phyloP scores from a whole-genome alignment of 1,140 invertebrate species.

The Phthorimaea operculella region DNA sequence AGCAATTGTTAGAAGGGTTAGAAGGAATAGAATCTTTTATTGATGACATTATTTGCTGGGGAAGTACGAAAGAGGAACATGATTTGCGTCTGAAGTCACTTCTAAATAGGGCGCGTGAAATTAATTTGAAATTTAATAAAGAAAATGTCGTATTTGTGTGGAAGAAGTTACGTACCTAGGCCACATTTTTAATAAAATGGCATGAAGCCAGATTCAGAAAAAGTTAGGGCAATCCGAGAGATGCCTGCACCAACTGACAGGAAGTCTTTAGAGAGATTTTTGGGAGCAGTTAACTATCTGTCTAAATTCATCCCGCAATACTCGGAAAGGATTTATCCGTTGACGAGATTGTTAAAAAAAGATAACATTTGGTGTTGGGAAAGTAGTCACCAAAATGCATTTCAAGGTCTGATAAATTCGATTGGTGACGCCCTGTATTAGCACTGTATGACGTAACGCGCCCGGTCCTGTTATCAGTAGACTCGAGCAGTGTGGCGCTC shows the following conservation, averaged over 20 bases:
- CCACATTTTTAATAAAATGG: constrained; percentile 9
- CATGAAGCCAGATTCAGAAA: constrained; percentile 6
- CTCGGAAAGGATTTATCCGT: constrained; percentile 20
- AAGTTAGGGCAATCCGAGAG: constrained; percentile 8
- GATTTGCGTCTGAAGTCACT: constrained; percentile 21
- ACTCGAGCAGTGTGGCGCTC: constrained; percentile 8
- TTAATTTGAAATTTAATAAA: constrained; percentile 40
- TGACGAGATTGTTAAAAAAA: constrained; percentile 31
- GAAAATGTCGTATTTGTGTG: constrained; percentile 20
- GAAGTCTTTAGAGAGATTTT: constrained; percentile 11
- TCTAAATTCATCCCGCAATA: constrained; percentile 33
- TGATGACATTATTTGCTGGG: constrained; percentile 46
- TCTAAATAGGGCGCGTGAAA: constrained; percentile 19
- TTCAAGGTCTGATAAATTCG: background rate
- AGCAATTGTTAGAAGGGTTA: constrained; percentile 8
- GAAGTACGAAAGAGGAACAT: constrained; percentile 24
- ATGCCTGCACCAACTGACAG: constrained; percentile 9
- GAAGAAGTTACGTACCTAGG: constrained; percentile 25
- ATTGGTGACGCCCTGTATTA: background rate
- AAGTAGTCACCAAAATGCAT: constrained; percentile 4
- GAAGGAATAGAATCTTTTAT: constrained; percentile 24
- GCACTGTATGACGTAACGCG: constrained; percentile 7
- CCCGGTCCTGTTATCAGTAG: constrained; percentile 8
- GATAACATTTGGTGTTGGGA: constrained; percentile 29
- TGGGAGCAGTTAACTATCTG: constrained; percentile 40